A percentile compares a stretch with the other conserved stretches of the same genome.
These are phyloP conservation scores for Marasmarcha lunaedactyla DNA, from an alignment of 2,888 invertebrate genomes.

Conservation along the genomic window DNA sequence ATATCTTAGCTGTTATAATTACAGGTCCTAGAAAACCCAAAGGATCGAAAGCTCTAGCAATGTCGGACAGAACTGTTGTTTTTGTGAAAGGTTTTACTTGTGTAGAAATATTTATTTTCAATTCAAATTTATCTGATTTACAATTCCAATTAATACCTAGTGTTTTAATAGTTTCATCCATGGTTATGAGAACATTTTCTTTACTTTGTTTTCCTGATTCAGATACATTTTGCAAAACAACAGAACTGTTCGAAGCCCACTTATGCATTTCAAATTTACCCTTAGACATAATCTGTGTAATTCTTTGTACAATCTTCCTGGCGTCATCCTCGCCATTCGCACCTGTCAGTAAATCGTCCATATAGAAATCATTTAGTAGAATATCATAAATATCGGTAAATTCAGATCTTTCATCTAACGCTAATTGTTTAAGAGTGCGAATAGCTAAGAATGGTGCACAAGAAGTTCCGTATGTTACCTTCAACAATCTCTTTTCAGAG, in stretches of 20 bases:
- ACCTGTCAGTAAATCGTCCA: too few relatives aligned
- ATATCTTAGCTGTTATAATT: conserved; percentile 12
- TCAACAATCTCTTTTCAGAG: neutral
- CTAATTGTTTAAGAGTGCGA: conserved; percentile 5
- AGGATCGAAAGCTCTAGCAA: conserved; percentile 13
- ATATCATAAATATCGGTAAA: too few relatives aligned
- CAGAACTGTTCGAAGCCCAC: too few relatives aligned
- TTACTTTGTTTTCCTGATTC: too few relatives aligned
- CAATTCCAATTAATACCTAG: neutral
- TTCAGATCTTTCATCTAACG: conserved; percentile 4
- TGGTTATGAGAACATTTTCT: too few relatives aligned
- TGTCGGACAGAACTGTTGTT: conserved; percentile 6
- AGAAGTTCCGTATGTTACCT: conserved; percentile 7
- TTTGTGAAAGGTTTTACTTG: neutral
- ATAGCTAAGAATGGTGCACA: conserved; percentile 9
- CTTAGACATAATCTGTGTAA: too few relatives aligned
- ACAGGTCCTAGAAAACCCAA: conserved; percentile 14
- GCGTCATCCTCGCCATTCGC: too few relatives aligned
- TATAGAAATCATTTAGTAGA: too few relatives aligned
- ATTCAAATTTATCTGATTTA: neutral
- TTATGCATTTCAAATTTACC: too few relatives aligned
- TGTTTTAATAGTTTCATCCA: too few relatives aligned
- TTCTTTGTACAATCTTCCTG: too few relatives aligned
- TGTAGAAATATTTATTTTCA: conserved; percentile 1
- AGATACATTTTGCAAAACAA: too few relatives aligned